Evolutionary conservation across 2,888 invertebrate genomes (phyloP).

Genomic region (Thera obeliscata): DNA sequence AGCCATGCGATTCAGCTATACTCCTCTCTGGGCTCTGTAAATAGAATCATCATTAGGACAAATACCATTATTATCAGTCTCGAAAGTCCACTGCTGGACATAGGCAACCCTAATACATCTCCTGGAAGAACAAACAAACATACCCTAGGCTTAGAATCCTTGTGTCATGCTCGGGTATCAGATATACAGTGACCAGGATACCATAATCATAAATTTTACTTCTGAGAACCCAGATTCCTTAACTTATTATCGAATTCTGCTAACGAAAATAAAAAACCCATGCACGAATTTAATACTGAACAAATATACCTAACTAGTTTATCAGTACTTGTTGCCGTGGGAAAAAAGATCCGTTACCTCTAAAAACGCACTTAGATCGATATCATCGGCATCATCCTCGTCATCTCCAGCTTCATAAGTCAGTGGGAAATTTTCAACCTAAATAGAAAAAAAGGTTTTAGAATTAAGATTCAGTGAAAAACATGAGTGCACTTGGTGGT

Average conservation of each 20-base stretch:
- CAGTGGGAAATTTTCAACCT: constrained; percentile 55
- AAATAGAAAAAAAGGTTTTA: constrained; percentile 8
- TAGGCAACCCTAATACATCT: neutral
- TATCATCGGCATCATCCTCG: constrained; percentile 55
- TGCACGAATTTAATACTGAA: too few species aligned
- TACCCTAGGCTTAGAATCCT: neutral
- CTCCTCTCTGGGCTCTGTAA: constrained; percentile 71
- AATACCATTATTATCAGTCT: neutral
- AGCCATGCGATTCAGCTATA: constrained; percentile 71
- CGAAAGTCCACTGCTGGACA: too few species aligned
- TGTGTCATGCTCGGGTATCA: neutral
- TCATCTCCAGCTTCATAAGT: constrained; percentile 68
- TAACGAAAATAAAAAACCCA: too few species aligned
- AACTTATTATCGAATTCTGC: too few species aligned
- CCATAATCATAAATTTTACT: neutral
- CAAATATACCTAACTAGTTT: too few species aligned
- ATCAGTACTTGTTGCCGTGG: neutral
- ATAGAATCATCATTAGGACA: neutral
- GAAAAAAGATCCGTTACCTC: constrained; percentile 51
- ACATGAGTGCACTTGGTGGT: neutral
- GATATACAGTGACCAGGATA: neutral
- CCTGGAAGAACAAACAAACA: too few species aligned
- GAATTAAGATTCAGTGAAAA: neutral
- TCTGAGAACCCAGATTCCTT: neutral
- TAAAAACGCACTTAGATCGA: constrained; percentile 49